These are phyloP conservation scores for Mamestra configurata DNA, from an alignment of 1,140 invertebrate genomes.

Conservation along the genomic window DNA sequence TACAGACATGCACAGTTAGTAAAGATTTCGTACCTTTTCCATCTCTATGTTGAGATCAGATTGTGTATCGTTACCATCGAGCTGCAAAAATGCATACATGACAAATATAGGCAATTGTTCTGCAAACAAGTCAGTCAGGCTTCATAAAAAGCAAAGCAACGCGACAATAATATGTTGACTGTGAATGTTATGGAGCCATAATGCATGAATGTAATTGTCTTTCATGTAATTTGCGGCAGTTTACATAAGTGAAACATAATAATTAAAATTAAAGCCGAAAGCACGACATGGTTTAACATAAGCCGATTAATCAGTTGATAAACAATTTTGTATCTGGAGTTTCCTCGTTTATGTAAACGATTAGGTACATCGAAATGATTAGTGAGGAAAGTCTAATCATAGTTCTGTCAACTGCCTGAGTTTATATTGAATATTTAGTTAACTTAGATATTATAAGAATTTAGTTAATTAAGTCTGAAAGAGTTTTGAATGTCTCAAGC, in stretches of 20 bases:
- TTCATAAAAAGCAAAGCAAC: conserved; percentile 64
- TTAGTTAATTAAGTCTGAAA: no score
- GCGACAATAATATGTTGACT: conserved; percentile 30
- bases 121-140: conserved; percentile 63
- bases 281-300: neutral
- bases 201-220: conserved; percentile 25
- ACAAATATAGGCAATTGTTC: conserved; percentile 69
- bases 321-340: neutral
- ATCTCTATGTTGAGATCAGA: conserved; percentile 87
- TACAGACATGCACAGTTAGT: conserved; percentile 78
- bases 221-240: conserved; percentile 5
- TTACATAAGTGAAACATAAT: conserved; percentile 1
- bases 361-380: neutral
- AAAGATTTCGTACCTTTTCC: conserved; percentile 87
- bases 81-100: conserved; percentile 88
- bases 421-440: neutral
- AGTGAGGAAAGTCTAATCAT: neutral
- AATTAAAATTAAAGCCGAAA: conserved; percentile 19
- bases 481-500: neutral
- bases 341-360: neutral
- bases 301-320: conserved; percentile 5
- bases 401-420: no score
- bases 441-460: neutral
- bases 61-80: conserved; percentile 86
- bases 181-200: conserved; percentile 32